These are phyloP conservation scores for Hiodon alosoides DNA, from an alignment of 2,113 vertebrate genomes.

Conservation along the genomic window DNA sequence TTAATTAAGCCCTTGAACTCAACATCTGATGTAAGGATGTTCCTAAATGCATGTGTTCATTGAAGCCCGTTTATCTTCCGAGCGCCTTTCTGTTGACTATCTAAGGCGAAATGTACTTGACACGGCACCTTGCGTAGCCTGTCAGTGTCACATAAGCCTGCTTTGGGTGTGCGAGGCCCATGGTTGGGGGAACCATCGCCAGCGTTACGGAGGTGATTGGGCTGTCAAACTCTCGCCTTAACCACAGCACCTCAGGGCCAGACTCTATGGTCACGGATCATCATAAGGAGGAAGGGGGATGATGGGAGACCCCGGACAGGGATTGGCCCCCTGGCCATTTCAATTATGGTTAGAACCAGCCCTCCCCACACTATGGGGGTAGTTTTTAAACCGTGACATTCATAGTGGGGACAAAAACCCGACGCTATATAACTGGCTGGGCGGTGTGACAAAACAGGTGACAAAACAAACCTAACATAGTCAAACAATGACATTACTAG, in stretches of 20 bases:
- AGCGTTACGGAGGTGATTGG: slow-evolving; percentile 42
- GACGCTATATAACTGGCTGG: slow-evolving; percentile 27
- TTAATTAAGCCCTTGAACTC: slow-evolving; percentile 66
- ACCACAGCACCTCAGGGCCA: slow-evolving; percentile 52
- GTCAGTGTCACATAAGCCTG: slow-evolving; percentile 10
- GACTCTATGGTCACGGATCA: slow-evolving; percentile 57
- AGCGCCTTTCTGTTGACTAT: slow-evolving; percentile 36
- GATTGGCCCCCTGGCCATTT: slow-evolving; percentile 64
- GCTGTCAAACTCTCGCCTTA: slow-evolving; percentile 54
- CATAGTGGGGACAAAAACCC: slow-evolving; percentile 55
- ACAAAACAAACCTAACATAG: not conserved
- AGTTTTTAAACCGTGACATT: slow-evolving; percentile 56
- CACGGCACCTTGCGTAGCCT: slow-evolving; percentile 17
- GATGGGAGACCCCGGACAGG: slow-evolving; percentile 35
- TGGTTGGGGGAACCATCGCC: slow-evolving; percentile 38
- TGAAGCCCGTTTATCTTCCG: slow-evolving; percentile 54
- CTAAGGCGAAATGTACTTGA: slow-evolving; percentile 42
- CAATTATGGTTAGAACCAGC: slow-evolving; percentile 60
- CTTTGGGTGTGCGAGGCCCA: slow-evolving; percentile 24
- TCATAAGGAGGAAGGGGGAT: slow-evolving; percentile 35
- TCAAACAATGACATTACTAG: no score
- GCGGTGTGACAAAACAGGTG: slow-evolving; percentile 22
- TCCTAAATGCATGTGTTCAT: slow-evolving; percentile 55
- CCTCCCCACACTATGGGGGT: slow-evolving; percentile 44
- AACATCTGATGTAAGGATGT: slow-evolving; percentile 61